Base-by-base conservation (phyloP, 1,140 invertebrate species). In the Triops longicaudatus region DNA sequence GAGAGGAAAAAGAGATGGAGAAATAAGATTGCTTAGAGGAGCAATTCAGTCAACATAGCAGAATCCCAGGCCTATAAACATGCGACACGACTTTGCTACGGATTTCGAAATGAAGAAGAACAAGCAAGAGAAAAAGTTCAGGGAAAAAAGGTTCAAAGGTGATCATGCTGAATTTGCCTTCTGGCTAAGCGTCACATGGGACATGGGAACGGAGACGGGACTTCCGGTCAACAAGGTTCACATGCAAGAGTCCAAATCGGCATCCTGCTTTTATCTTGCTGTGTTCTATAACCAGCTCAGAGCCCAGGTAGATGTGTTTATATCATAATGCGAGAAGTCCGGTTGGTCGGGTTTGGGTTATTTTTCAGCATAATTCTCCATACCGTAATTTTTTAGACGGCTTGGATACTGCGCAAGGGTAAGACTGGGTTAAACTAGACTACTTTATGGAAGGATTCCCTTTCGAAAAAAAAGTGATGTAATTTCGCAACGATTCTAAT, bases 131-230 rank as follows among this genome's bases (percentile, higher is more conserved):
- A 37, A 37, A 63, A 63, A 6, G 50, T 22, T 63, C 50, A 63
- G 50, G n/a, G 50, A 17, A 63, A 63, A 37, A 63, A 63, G 50
- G 50, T 63, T 63, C 50, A 63, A 63, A 63, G 50, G 50, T 63
- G 50, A 63, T 9, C n/a, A 22, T 63, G 50, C 22, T 63, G 50
- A 63, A 63, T 63, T 63, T 22, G 17, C 50, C 50, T 9, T 63
- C 22, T 63, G 50, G 50, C 22, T 10, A 63, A 63, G 50, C 50
- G 50, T 63, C 50, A 63, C 50, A 63, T 63, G 50, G 50, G 50
- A 63, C 50, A 63, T 63, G 50, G 50, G 50, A 63, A 63, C 50
- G 14, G 50, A 63, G 50, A 22, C 14, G 50, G 6, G 17, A 63
- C 50, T 63, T 63, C 50, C 50, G 50, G 50, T 63, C 50, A 63